Evolutionary conservation across 2,888 invertebrate genomes (phyloP), one percentile per base, ranked within the genome.

Genomic region (Xestoiulus laeticollis): DNA sequence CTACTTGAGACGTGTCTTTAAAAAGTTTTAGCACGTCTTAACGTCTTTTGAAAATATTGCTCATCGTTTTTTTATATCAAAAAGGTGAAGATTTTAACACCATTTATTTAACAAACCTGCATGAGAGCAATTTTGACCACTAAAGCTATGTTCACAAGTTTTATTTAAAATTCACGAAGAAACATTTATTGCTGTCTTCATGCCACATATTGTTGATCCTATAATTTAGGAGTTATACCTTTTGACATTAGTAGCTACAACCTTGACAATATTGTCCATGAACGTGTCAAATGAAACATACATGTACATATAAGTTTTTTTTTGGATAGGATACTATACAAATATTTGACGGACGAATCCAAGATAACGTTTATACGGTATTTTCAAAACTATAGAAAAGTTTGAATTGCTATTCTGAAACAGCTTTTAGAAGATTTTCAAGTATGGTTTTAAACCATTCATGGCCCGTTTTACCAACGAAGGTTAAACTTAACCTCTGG

Each of bases 11-110:
- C 68, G 26, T 68, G 68, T 38, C 38, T 38, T 38, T 38, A 38
- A 38, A 6, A 38, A 38, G 38, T 38, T 6, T 38, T 38, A 38
- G 38, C 38, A 38, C 38, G 30, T 78, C 26, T 26, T 30, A 26
- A 78, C 78, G 78, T 78, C 26, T 30, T 78, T 14, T n/a, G n/a
- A 78, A 78, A 30, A 78, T 26, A 26, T 78, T 78, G 78, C 78
- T 78, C 78, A 78, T 78, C 78, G 30, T 26, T 26, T 78, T 30
- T 38, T 38, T 78, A 78, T 30, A 78, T 3, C 26, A 78, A 14
- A 78, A 78, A 78, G 30, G 30, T 78, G 30, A 78, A 26, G 14
- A 78, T 78, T 78, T 30, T 14, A 30, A 78, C 26, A 30, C 16
- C 78, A 78, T 78, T 78, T 30, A 68, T 30, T 78, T 78, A 30